phyloP scores from a whole-genome alignment of 1,140 invertebrate genomes.

The Plodia interpunctella region DNA sequence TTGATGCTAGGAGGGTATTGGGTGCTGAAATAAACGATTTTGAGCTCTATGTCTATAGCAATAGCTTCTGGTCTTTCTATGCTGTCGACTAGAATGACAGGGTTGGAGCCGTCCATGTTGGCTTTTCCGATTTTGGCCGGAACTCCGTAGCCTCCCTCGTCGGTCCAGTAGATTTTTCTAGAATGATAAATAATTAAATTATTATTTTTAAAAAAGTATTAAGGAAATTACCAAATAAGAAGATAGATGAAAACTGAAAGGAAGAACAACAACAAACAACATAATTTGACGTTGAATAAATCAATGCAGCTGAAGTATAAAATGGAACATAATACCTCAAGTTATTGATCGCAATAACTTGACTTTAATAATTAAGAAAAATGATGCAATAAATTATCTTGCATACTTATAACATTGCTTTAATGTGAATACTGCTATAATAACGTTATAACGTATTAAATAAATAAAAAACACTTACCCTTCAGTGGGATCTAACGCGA shows the following conservation, averaged over 20 bases:
- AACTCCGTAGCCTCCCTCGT: slow-evolving; percentile 94
- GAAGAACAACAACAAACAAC: no score
- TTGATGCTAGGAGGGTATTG: slow-evolving; percentile 85
- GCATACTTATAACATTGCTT: no score
- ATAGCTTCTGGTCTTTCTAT: slow-evolving; percentile 88
- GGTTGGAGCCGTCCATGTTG: slow-evolving; percentile 94
- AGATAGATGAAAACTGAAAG: no score
- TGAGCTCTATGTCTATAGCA: slow-evolving; percentile 90
- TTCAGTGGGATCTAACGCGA: slow-evolving; percentile 93
- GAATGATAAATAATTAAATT: slow-evolving; percentile 32
- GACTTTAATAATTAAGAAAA: no score
- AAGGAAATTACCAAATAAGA: no score
- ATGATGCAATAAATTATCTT: no score
- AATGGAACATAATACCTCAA: no score
- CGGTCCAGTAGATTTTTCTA: slow-evolving; percentile 95
- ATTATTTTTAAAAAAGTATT: background rate
- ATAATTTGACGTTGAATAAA: no score
- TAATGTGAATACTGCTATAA: no score
- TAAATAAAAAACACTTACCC: slow-evolving; percentile 79
- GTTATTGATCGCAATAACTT: no score
- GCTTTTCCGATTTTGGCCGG: slow-evolving; percentile 93
- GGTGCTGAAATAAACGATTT: slow-evolving; percentile 91
- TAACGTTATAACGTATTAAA: no score
- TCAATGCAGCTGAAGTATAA: no score
- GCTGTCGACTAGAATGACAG: slow-evolving; percentile 82